phyloP scores from a whole-genome alignment of 2,113 vertebrate genomes.

The Hydrochoerus hydrochaeris region DNA sequence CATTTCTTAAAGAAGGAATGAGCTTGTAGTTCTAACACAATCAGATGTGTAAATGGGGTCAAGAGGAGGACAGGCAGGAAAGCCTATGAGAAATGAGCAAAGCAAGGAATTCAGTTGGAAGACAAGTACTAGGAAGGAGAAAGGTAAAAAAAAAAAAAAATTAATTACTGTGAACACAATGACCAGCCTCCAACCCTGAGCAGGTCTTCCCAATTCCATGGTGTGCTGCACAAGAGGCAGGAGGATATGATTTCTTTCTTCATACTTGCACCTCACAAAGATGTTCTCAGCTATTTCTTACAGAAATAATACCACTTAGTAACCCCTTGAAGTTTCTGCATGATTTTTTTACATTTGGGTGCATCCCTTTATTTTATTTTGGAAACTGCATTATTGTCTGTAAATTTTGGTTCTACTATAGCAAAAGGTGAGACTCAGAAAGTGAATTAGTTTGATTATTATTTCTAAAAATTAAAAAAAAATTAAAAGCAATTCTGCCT shows the following conservation, averaged over 20 bases:
- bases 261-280: background rate
- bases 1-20: background rate
- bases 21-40: background rate
- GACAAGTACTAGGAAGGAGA: background rate
- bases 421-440: background rate
- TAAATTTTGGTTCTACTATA: background rate
- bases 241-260: background rate
- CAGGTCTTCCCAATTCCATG: background rate
- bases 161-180: background rate
- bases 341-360: slow-evolving; percentile 6
- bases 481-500: background rate
- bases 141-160: background rate
- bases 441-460: slow-evolving; percentile 36
- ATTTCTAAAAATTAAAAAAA: background rate
- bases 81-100: background rate
- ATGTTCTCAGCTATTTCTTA: slow-evolving; percentile 30
- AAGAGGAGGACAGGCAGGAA: background rate
- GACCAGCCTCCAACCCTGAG: fast-evolving
- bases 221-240: background rate
- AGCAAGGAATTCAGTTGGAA: background rate
- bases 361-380: background rate
- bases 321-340: background rate
- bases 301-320: background rate
- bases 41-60: too few species aligned
- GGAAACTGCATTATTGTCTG: background rate